Evolutionary conservation across 2,888 invertebrate species (phyloP).

Genomic region (Dermolepida albohirtum): DNA sequence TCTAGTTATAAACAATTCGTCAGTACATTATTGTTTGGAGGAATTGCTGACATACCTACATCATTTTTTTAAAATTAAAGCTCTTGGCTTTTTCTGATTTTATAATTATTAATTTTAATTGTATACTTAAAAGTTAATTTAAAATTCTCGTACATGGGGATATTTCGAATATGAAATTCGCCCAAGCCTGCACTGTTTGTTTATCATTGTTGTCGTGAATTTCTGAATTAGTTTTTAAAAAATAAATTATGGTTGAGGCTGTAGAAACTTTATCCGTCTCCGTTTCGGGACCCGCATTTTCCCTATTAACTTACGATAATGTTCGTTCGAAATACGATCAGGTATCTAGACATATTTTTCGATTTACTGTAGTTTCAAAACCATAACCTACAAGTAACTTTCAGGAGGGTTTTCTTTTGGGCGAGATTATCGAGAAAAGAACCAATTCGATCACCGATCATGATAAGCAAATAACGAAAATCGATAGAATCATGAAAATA

Average conservation of each 20-base stretch:
- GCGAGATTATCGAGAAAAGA: constrained; percentile 73
- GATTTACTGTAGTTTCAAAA: neutral
- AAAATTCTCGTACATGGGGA: too few species aligned
- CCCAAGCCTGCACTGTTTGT: too few species aligned
- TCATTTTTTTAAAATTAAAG: too few species aligned
- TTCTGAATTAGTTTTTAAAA: constrained; percentile 19
- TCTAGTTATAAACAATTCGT: too few species aligned
- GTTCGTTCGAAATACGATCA: constrained; percentile 71
- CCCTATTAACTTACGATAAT: constrained; percentile 77
- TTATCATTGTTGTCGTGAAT: neutral
- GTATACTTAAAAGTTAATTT: too few species aligned
- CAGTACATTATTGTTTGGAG: too few species aligned
- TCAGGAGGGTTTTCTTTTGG: constrained; percentile 74
- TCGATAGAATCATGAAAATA: constrained; percentile 73
- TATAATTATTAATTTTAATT: too few species aligned
- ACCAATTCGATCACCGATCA: constrained; percentile 77
- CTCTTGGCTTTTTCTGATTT: too few species aligned
- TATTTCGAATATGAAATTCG: too few species aligned
- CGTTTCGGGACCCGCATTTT: constrained; percentile 72
- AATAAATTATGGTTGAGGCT: constrained; percentile 56
- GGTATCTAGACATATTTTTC: constrained; percentile 62
- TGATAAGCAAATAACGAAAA: constrained; percentile 72
- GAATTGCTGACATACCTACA: too few species aligned
- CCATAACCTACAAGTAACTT: constrained; percentile 49
- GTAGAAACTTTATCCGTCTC: constrained; percentile 57